Conservation (phyloP, 2,888 invertebrate genomes). For the Geotrupes spiniger region DNA sequence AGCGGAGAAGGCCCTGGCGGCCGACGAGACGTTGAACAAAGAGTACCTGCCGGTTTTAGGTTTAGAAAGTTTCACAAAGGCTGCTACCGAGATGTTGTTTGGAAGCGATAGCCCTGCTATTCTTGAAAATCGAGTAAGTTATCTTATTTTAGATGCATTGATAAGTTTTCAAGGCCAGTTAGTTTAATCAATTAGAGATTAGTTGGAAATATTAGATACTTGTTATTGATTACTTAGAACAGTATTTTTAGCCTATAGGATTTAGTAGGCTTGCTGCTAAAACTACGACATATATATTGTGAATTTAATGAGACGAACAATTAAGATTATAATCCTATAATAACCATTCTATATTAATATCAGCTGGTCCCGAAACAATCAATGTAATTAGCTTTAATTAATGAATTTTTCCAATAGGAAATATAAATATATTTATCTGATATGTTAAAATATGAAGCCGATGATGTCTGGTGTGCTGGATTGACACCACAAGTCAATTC, state of each 20-base stretch:
- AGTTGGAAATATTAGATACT: background rate
- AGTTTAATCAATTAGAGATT: background rate
- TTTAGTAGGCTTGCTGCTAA: background rate
- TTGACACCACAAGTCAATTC: no score
- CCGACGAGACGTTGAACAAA: slow-evolving; percentile 81
- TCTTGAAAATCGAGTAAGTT: slow-evolving; percentile 62
- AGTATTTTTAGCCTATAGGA: background rate
- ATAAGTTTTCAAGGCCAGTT: background rate
- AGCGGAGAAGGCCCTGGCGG: slow-evolving; percentile 81
- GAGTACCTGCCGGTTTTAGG: slow-evolving; percentile 95
- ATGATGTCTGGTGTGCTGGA: no score
- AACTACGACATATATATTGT: no score
- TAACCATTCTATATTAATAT: no score
- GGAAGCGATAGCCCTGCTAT: slow-evolving; percentile 75
- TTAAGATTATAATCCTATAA: no score
- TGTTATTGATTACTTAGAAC: background rate
- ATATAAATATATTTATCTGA: no score
- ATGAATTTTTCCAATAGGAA: no score
- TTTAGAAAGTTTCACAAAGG: slow-evolving; percentile 70
- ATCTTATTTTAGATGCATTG: no score
- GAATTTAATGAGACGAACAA: background rate
- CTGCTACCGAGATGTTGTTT: slow-evolving; percentile 81
- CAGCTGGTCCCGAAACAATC: no score
- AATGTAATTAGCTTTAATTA: no score
- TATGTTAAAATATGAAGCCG: no score